Percentiles rank a stretch among this genome's conserved stretches.
These are phyloP conservation scores for Diacarnus erythraeanus DNA, from an alignment of 37 sponge, comb jelly and placozoan species.

Conservation along the genomic window DNA sequence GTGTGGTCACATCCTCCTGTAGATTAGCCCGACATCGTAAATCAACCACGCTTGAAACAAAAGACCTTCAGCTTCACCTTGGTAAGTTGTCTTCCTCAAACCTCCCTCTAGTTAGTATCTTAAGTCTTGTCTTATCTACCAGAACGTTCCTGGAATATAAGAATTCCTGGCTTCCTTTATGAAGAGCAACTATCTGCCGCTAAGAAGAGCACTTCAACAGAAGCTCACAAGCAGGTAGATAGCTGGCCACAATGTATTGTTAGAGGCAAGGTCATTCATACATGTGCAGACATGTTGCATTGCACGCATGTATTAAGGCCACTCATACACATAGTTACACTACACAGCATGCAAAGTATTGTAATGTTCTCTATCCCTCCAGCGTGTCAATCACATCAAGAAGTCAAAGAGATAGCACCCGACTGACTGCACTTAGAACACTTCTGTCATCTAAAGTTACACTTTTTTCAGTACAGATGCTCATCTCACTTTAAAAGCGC, in stretches of 20 bases:
- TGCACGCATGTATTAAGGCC: too few species aligned
- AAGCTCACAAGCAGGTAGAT: constrained; percentile 91
- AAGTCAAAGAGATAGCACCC: constrained; percentile 47
- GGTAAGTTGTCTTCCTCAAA: constrained; percentile 22
- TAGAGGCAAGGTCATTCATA: too few species aligned
- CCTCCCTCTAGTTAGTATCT: background rate
- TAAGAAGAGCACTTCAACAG: constrained; percentile 67
- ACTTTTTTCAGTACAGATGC: too few species aligned
- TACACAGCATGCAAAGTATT: too few species aligned
- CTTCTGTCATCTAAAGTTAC: too few species aligned
- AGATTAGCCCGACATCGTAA: constrained; percentile 89
- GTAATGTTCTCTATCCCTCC: too few species aligned
- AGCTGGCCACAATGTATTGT: too few species aligned
- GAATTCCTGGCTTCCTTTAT: constrained; percentile 83
- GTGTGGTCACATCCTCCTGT: constrained; percentile 83
- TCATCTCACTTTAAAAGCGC: too few species aligned
- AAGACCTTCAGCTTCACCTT: constrained; percentile 74
- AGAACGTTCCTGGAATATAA: constrained; percentile 93
- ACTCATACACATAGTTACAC: too few species aligned
- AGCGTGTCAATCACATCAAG: constrained; percentile 63
- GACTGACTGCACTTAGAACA: background rate
- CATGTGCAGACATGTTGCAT: too few species aligned
- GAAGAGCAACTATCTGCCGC: constrained; percentile 35
- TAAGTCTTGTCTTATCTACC: background rate
- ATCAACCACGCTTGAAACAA: constrained; percentile 76